phyloP scores from a whole-genome alignment of 2,888 invertebrate genomes.

The Andrena chrysosceles region DNA sequence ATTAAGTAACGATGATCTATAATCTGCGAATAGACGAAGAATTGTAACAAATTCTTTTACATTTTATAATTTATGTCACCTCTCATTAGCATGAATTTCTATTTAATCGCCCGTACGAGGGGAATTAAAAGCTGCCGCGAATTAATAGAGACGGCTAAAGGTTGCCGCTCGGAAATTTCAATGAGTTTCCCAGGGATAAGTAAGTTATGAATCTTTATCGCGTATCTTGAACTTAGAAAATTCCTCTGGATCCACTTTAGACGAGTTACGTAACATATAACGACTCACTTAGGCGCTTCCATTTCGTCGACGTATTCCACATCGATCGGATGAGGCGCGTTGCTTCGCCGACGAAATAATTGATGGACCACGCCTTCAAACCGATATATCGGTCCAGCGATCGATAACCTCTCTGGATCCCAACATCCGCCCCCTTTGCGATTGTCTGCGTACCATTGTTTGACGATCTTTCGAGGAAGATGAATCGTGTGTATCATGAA shows the following conservation, averaged over 20 bases:
- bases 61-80: background rate
- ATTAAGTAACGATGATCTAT: background rate
- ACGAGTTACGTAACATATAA: constrained; percentile 34
- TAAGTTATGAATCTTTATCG: constrained; percentile 24
- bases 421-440: background rate
- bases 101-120: background rate
- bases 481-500: background rate
- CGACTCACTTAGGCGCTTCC: constrained; percentile 29
- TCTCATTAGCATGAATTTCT: background rate
- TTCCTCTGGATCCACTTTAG: constrained; percentile 18
- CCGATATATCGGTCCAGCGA: constrained; percentile 53
- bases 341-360: constrained; percentile 52
- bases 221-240: constrained; percentile 20
- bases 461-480: background rate
- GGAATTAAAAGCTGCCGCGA: constrained; percentile 6
- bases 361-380: constrained; percentile 48
- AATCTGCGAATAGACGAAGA: background rate
- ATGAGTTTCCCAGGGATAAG: constrained; percentile 23
- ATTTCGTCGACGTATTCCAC: constrained; percentile 22
- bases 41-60: background rate
- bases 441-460: background rate
- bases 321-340: constrained; percentile 34
- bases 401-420: constrained; percentile 19
- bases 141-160: background rate
- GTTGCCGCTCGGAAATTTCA: constrained; percentile 12